phyloP scores from a whole-genome alignment of 2,888 invertebrate species.

The Athrips mouffetella region DNA sequence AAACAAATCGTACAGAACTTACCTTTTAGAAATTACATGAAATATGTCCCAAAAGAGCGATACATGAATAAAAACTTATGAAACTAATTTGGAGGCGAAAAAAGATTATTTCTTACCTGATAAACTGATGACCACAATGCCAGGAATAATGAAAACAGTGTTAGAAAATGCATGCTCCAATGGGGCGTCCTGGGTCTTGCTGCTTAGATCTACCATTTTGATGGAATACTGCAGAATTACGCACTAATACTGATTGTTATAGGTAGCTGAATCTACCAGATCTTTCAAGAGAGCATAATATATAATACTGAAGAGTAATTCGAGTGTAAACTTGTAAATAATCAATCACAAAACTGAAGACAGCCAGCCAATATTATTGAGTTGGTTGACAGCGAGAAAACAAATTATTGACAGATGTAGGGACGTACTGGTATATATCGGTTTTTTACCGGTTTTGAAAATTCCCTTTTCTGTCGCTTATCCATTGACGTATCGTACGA shows the following conservation, averaged over 20 bases:
- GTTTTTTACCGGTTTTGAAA: not conserved
- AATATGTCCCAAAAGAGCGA: not conserved
- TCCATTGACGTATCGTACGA: too few species aligned
- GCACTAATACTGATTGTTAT: constrained; percentile 41
- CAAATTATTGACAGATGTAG: constrained; percentile 2
- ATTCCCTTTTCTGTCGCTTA: too few species aligned
- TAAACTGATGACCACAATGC: constrained; percentile 86
- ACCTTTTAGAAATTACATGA: not conserved
- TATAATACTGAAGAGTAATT: constrained; percentile 17
- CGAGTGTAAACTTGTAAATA: constrained; percentile 14
- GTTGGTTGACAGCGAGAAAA: too few species aligned
- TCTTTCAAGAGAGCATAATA: constrained; percentile 29
- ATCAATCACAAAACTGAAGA: not conserved
- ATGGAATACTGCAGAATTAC: constrained; percentile 42
- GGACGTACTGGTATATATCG: not conserved
- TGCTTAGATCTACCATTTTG: constrained; percentile 91
- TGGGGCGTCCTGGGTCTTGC: constrained; percentile 86
- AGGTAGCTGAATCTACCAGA: constrained; percentile 25
- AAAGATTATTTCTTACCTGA: constrained; percentile 80
- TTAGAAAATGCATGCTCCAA: constrained; percentile 93
- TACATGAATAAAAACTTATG: not conserved
- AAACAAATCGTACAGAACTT: too few species aligned
- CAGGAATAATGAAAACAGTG: constrained; percentile 90
- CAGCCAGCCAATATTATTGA: constrained; percentile 1
- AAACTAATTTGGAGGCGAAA: too few species aligned